Conservation (phyloP, 2,797 vertebrate genomes). For the Numenius phaeopus region DNA sequence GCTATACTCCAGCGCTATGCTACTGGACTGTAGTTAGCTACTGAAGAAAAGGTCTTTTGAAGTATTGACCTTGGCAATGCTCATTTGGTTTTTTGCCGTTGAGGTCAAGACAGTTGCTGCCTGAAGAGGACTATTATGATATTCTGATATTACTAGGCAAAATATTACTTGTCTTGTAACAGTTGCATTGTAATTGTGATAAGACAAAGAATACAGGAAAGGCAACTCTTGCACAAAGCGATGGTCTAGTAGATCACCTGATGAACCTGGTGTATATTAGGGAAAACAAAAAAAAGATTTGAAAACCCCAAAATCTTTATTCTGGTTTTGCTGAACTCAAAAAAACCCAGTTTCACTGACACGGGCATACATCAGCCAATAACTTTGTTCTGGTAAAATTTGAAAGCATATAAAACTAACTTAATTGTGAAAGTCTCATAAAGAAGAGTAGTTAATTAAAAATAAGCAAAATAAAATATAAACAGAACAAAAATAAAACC, state of each 20-base stretch:
- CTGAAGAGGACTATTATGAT: background rate
- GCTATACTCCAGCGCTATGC: background rate
- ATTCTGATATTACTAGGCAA: background rate
- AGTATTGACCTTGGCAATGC: background rate
- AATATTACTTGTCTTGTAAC: background rate
- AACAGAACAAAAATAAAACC: background rate
- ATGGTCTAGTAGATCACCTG: accelerated
- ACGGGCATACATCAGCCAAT: background rate
- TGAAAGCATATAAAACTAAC: background rate
- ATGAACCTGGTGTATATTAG: background rate
- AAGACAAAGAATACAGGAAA: background rate
- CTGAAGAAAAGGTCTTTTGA: background rate
- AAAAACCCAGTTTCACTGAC: background rate
- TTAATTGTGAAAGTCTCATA: background rate
- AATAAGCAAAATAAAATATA: background rate
- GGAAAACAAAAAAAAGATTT: background rate
- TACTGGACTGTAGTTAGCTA: background rate
- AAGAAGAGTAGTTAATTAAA: background rate
- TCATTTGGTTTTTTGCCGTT: background rate
- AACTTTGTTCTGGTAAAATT: background rate
- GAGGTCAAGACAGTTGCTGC: background rate
- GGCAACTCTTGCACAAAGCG: background rate
- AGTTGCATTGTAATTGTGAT: background rate
- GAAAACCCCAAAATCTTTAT: background rate
- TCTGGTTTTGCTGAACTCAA: background rate